These are phyloP conservation scores for Calameuta filiformis DNA, from an alignment of 2,888 invertebrate genomes.

Conservation along the genomic window DNA sequence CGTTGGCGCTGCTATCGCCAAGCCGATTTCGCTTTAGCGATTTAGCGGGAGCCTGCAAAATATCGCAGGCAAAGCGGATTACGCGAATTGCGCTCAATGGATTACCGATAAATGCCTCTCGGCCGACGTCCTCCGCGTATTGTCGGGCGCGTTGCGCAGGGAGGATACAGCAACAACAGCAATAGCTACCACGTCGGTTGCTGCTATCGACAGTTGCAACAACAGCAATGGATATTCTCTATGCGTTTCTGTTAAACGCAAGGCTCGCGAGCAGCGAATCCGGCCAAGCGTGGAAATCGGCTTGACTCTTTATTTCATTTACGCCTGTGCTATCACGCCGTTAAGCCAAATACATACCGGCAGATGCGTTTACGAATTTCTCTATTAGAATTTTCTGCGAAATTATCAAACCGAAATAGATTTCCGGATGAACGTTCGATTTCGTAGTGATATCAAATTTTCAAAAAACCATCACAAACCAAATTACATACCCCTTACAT, in stretches of 20 bases:
- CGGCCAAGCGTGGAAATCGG: no score
- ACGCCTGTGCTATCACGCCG: no score
- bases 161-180: slow-evolving; percentile 8
- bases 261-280: no score
- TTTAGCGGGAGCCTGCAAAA: slow-evolving; percentile 24
- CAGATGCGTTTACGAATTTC: no score
- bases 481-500: no score
- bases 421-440: no score
- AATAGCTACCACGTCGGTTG: slow-evolving; percentile 6
- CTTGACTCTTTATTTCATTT: no score
- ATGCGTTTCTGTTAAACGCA: not conserved
- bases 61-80: slow-evolving; percentile 40
- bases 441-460: no score
- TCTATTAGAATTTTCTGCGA: no score
- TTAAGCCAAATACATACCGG: no score
- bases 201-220: not conserved
- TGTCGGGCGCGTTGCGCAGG: slow-evolving; percentile 18
- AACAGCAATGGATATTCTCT: slow-evolving; percentile 9
- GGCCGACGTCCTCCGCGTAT: slow-evolving; percentile 11
- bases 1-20: not conserved
- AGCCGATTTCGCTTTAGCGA: slow-evolving; percentile 19
- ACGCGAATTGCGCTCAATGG: slow-evolving; percentile 38
- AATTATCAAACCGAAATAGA: no score
- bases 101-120: slow-evolving; percentile 35
- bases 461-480: no score